These are phyloP conservation scores for Homarus gammarus DNA, from an alignment of 2,888 invertebrate genomes.

Conservation along the genomic window DNA sequence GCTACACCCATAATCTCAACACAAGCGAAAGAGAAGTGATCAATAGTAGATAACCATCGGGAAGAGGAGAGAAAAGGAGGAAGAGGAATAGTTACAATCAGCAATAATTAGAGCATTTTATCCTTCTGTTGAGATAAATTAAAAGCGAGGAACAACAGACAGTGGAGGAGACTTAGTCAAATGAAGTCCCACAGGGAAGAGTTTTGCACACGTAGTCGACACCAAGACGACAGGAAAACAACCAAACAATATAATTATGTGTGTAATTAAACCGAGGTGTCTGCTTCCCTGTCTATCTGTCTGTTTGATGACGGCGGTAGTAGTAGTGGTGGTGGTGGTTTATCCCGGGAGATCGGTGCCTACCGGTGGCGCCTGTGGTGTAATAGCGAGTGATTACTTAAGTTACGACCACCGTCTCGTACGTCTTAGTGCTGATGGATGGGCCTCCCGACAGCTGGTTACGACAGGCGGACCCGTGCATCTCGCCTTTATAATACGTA, in stretches of 20 bases:
- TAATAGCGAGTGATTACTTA: constrained; percentile 55
- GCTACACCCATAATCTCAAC: constrained; percentile 32
- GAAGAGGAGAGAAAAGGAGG: too few species aligned
- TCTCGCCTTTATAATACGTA: constrained; percentile 45
- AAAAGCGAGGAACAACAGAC: background rate
- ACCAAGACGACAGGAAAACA: too few species aligned
- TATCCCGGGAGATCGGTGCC: constrained; percentile 38
- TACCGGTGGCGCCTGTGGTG: constrained; percentile 51
- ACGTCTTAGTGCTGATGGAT: constrained; percentile 47
- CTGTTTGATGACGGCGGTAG: too few species aligned
- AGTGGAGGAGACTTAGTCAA: too few species aligned
- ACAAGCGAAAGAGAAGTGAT: constrained; percentile 16
- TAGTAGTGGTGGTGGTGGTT: too few species aligned
- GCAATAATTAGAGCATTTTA: too few species aligned
- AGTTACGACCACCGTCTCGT: constrained; percentile 38
- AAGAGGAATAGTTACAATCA: too few species aligned
- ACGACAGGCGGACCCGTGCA: constrained; percentile 36
- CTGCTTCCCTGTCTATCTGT: too few species aligned
- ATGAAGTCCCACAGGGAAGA: too few species aligned
- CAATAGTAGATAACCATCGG: constrained; percentile 11
- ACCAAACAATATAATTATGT: too few species aligned
- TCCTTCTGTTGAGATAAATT: background rate
- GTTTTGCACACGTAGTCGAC: too few species aligned
- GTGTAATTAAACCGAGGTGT: too few species aligned
- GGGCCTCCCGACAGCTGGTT: constrained; percentile 37